Evolutionary conservation across 2,888 invertebrate genomes (phyloP).

Genomic region (Julus scandinavius): DNA sequence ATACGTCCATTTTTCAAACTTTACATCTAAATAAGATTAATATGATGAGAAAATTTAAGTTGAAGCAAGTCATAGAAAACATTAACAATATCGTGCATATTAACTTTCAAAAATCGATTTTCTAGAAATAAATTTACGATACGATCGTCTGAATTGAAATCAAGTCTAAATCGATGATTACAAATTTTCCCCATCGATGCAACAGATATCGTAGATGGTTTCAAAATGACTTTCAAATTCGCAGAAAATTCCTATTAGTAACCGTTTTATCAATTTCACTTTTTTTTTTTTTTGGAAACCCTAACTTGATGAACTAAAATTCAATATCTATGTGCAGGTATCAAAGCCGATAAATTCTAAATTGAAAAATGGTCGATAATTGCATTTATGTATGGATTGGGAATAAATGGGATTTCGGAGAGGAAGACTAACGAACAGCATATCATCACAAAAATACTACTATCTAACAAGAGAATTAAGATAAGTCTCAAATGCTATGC

Average conservation of each 20-base stretch:
- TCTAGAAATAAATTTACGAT: background rate
- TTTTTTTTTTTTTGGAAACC: background rate
- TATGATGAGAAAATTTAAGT: too few species aligned
- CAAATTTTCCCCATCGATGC: background rate
- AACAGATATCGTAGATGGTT: too few species aligned
- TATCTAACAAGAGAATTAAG: background rate
- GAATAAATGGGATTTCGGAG: background rate
- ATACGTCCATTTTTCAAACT: too few species aligned
- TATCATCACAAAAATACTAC: background rate
- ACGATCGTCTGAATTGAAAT: background rate
- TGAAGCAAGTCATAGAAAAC: too few species aligned
- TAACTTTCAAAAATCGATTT: too few species aligned
- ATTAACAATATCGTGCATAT: too few species aligned
- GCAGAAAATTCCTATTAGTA: background rate
- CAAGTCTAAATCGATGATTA: background rate
- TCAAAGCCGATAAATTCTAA: slow-evolving; percentile 8
- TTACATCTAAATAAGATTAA: too few species aligned
- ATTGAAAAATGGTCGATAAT: slow-evolving; percentile 16
- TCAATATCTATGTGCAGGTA: background rate
- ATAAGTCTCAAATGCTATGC: background rate
- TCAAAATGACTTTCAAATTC: background rate
- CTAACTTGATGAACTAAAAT: background rate
- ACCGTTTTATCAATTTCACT: background rate
- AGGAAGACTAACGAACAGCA: background rate
- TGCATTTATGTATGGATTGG: background rate